Conservation (phyloP, 1,140 invertebrate genomes). For the Dendrolimus punctatus region DNA sequence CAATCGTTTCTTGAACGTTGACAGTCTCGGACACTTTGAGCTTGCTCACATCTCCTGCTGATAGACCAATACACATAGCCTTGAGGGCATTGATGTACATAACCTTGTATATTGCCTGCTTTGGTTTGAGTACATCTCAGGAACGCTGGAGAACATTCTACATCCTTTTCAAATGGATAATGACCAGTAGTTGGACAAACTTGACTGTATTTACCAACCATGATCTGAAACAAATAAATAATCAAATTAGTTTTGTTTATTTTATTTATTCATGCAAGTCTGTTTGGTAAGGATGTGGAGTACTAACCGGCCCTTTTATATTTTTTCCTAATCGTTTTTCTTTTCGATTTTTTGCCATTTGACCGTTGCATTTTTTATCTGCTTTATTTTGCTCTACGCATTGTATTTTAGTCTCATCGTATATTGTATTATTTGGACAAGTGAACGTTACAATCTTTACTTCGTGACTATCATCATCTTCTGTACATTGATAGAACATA, state of each 20-base stretch:
- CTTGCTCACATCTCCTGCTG: constrained; percentile 81
- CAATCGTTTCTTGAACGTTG: constrained; percentile 48
- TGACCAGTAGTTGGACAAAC: constrained; percentile 81
- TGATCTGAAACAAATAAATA: constrained; percentile 72
- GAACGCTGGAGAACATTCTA: constrained; percentile 79
- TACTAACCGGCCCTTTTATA: constrained; percentile 75
- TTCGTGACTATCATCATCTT: constrained; percentile 75
- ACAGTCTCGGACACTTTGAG: constrained; percentile 75
- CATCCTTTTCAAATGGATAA: constrained; percentile 76
- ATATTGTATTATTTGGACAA: constrained; percentile 84
- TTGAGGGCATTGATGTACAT: constrained; percentile 83
- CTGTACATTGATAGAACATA: constrained; percentile 87
- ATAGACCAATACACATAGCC: constrained; percentile 84
- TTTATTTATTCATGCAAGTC: constrained; percentile 1
- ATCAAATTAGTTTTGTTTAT: constrained; percentile 12
- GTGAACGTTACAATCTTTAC: constrained; percentile 81
- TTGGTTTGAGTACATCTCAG: constrained; percentile 78
- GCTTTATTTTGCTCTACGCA: constrained; percentile 77
- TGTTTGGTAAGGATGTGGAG: constrained; percentile 1
- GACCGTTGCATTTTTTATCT: constrained; percentile 72
- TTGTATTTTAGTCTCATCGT: constrained; percentile 80
- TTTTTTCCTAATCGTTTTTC: constrained; percentile 71
- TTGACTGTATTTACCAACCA: constrained; percentile 65
- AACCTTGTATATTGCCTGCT: constrained; percentile 75
- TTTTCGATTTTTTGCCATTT: constrained; percentile 68